Evolutionary conservation across 2,888 invertebrate genomes (phyloP).

Genomic region (Gibbula magus): DNA sequence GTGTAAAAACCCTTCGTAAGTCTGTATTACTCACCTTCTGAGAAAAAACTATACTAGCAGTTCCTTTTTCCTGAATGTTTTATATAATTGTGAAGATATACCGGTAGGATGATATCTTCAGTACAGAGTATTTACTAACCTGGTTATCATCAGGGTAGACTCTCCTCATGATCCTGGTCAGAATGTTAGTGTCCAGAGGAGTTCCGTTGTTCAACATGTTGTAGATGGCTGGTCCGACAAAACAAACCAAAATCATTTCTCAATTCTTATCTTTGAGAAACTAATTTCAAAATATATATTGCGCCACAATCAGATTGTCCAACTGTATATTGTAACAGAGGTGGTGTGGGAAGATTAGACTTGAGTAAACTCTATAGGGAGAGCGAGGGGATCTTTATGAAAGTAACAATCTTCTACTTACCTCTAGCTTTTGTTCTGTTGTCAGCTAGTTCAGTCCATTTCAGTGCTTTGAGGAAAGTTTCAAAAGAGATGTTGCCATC

Average conservation of each 20-base stretch:
- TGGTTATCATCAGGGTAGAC: slow-evolving; percentile 67
- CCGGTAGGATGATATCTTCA: too few relatives aligned
- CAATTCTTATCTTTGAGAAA: not conserved
- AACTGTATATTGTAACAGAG: too few relatives aligned
- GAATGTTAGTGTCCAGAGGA: slow-evolving; percentile 59
- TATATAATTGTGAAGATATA: too few relatives aligned
- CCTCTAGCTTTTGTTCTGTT: slow-evolving; percentile 66
- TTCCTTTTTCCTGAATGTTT: too few relatives aligned
- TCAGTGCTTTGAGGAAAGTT: slow-evolving; percentile 67
- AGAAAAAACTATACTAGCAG: too few relatives aligned
- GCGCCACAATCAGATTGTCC: too few relatives aligned
- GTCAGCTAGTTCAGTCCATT: slow-evolving; percentile 67
- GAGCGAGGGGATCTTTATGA: too few relatives aligned
- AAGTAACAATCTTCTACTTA: slow-evolving; percentile 26
- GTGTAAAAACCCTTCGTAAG: too few relatives aligned
- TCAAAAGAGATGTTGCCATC: slow-evolving; percentile 68
- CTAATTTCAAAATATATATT: too few relatives aligned
- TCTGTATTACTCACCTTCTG: too few relatives aligned
- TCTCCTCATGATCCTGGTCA: slow-evolving; percentile 63
- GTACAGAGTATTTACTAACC: slow-evolving; percentile 45
- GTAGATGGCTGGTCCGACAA: slow-evolving; percentile 58
- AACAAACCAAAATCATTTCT: not conserved
- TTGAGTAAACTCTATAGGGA: too few relatives aligned
- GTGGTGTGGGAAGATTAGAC: too few relatives aligned
- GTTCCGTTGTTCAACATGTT: slow-evolving; percentile 67